A percentile compares a stretch with the other conserved stretches of the same genome.
phyloP scores from a whole-genome alignment of 2,888 invertebrate species.

The Mechanitis mazaeus region DNA sequence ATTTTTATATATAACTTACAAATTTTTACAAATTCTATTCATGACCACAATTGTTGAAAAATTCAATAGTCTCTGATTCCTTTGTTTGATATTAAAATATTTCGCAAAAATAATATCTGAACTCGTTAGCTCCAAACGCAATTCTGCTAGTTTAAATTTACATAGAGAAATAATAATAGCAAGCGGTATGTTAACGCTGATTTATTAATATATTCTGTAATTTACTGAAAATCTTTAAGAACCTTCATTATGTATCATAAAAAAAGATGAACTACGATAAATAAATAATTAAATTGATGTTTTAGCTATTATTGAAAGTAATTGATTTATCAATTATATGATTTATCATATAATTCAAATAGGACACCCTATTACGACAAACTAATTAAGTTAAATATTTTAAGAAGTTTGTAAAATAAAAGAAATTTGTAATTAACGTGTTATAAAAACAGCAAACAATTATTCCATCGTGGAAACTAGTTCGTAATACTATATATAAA shows the following conservation, averaged over 20 bases:
- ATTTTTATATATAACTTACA: not conserved
- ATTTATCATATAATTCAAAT: too few relatives aligned
- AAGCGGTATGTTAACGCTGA: conserved; percentile 35
- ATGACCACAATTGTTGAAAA: not conserved
- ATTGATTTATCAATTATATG: too few relatives aligned
- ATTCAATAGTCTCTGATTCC: not conserved
- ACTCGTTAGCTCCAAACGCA: conserved; percentile 42
- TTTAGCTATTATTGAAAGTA: too few relatives aligned
- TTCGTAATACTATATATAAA: conserved; percentile 27
- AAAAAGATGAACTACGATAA: too few relatives aligned
- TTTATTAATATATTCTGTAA: conserved; percentile 16
- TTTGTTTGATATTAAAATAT: conserved; percentile 18
- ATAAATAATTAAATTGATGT: too few relatives aligned
- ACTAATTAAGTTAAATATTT: too few relatives aligned
- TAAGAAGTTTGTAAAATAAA: too few relatives aligned
- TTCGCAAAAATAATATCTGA: conserved; percentile 36
- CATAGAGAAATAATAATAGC: conserved; percentile 37
- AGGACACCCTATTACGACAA: too few relatives aligned
- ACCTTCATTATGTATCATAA: too few relatives aligned
- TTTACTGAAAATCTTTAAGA: too few relatives aligned
- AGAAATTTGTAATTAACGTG: too few relatives aligned
- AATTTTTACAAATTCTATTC: not conserved
- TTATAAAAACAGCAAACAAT: too few relatives aligned
- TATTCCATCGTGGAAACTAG: conserved; percentile 7
- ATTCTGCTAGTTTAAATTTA: conserved; percentile 29